These are phyloP conservation scores for Ormyrus nitidulus DNA, from an alignment of 2,888 invertebrate species.

Conservation along the genomic window DNA sequence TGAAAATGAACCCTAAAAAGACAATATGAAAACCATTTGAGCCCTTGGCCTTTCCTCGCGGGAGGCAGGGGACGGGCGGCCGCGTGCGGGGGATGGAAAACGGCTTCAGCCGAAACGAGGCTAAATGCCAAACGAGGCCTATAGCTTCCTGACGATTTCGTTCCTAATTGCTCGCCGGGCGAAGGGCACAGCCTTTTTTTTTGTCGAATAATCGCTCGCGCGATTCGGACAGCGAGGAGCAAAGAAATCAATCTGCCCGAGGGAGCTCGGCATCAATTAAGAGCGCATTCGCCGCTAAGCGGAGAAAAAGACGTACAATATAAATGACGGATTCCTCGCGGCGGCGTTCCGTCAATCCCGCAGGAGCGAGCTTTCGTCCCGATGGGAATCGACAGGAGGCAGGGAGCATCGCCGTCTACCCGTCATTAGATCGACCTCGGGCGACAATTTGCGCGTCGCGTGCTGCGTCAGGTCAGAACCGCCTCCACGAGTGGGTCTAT, in stretches of 20 bases:
- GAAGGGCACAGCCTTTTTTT: background rate
- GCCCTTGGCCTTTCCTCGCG: constrained; percentile 59
- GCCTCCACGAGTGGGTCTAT: constrained; percentile 22
- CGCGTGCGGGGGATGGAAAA: constrained; percentile 54
- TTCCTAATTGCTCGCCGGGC: constrained; percentile 16
- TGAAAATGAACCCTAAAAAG: constrained; percentile 75
- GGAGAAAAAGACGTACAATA: no score
- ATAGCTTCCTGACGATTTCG: constrained; percentile 62
- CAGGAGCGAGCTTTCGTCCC: constrained; percentile 21
- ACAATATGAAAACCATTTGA: constrained; percentile 74
- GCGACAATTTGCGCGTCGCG: constrained; percentile 70
- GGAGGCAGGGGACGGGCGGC: constrained; percentile 56
- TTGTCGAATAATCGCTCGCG: background rate
- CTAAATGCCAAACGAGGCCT: constrained; percentile 74
- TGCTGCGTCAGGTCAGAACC: constrained; percentile 69
- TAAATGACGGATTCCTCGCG: constrained; percentile 8
- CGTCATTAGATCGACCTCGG: constrained; percentile 58
- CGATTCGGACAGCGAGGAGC: no score
- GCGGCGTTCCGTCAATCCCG: constrained; percentile 19
- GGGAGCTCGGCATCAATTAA: background rate
- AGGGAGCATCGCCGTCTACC: constrained; percentile 5
- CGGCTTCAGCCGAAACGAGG: constrained; percentile 60
- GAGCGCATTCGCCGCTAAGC: background rate
- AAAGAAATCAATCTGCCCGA: no score
- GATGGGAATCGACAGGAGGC: constrained; percentile 10